Percentiles rank a stretch among this genome's conserved stretches.
Evolutionary conservation across 2,113 vertebrate species (phyloP).

Genomic region (Benitochromis conjunctus): DNA sequence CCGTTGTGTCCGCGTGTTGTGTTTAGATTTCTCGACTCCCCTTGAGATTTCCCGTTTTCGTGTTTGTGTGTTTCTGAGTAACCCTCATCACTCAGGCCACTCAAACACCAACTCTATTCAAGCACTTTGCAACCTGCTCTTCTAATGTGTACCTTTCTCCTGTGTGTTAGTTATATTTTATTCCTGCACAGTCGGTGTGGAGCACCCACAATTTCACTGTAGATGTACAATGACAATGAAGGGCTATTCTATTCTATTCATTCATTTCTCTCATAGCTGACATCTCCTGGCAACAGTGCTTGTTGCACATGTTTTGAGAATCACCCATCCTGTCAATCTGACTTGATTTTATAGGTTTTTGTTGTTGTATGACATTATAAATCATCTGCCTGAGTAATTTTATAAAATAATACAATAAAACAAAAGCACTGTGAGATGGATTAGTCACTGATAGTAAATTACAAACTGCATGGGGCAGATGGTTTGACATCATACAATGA

Average conservation of each 20-base stretch:
- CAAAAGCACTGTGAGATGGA: not conserved
- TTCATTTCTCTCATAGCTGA: not conserved
- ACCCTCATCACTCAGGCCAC: not conserved
- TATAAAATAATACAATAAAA: not conserved
- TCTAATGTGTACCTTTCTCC: not conserved
- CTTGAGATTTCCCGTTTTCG: accelerated
- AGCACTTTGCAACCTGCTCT: not conserved
- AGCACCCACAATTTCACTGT: not conserved
- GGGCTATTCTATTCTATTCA: not conserved
- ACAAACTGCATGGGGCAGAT: accelerated
- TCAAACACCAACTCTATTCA: not conserved
- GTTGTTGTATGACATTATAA: not conserved
- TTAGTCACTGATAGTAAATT: not conserved
- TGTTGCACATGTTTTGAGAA: not conserved
- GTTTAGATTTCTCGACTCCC: not conserved
- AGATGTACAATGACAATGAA: not conserved
- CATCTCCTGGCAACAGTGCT: not conserved
- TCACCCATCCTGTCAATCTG: not conserved
- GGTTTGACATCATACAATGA: not conserved
- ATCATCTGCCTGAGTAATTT: not conserved
- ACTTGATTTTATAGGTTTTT: not conserved
- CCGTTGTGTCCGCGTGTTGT: not conserved
- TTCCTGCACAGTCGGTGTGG: accelerated
- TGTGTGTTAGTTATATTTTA: not conserved
- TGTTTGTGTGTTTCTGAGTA: not conserved